Percentiles rank a stretch among this genome's conserved stretches.
Conservation (phyloP, 35 echinoderm and acorn worm genomes). For the Heliocidaris tuberculata region DNA sequence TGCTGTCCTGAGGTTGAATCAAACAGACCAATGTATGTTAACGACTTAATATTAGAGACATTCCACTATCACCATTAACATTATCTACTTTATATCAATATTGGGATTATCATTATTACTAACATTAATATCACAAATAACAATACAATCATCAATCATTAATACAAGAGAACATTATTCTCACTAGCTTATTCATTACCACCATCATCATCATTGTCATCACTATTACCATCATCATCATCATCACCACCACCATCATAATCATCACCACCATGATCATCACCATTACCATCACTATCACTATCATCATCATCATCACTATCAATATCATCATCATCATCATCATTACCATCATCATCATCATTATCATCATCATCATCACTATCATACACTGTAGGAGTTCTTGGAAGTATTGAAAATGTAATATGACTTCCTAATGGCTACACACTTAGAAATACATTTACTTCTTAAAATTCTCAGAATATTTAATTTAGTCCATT, state of each 20-base stretch:
- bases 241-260: neutral
- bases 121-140: conserved; percentile 17
- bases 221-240: conserved; percentile 1
- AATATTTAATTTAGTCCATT: too few species aligned
- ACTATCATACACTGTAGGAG: neutral
- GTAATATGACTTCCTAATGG: too few species aligned
- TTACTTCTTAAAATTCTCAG: too few species aligned
- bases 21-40: neutral
- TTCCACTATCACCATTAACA: conserved; percentile 29
- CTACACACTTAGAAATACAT: too few species aligned
- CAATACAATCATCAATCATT: conserved; percentile 33
- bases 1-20: conserved; percentile 58
- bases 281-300: conserved; percentile 16
- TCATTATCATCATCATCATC: neutral
- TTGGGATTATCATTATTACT: conserved; percentile 32
- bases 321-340: neutral
- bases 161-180: neutral
- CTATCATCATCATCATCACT: conserved; percentile 21
- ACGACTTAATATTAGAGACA: neutral
- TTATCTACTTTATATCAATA: neutral
- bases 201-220: conserved; percentile 30
- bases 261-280: conserved; percentile 22
- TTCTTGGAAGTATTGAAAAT: too few species aligned
- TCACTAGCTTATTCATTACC: conserved; percentile 17
- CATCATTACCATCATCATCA: neutral